Percentiles rank a stretch among this genome's conserved stretches.
These are phyloP conservation scores for Chiroxiphia lanceolata DNA, from an alignment of 2,797 vertebrate genomes.

Conservation along the genomic window DNA sequence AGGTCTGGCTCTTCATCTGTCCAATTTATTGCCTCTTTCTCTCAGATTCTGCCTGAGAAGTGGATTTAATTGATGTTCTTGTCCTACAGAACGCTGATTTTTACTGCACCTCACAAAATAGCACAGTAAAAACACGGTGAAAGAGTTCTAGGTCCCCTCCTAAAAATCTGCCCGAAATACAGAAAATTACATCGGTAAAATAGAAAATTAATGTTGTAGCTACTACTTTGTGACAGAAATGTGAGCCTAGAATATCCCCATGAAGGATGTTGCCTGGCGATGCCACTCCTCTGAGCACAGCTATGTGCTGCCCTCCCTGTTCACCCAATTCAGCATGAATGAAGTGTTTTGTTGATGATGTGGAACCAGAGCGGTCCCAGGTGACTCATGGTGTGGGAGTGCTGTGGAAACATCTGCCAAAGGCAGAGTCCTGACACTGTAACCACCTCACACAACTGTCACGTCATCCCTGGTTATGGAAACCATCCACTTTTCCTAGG, in stretches of 20 bases:
- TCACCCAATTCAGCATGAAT: constrained; percentile 45
- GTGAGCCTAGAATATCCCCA: background rate
- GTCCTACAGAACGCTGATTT: background rate
- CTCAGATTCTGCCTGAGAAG: background rate
- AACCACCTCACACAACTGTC: background rate
- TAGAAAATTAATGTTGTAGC: background rate
- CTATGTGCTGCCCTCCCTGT: constrained; percentile 10
- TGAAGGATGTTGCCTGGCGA: background rate
- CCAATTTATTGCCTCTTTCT: background rate
- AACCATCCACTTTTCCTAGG: background rate
- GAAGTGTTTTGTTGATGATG: background rate
- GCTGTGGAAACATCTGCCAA: background rate
- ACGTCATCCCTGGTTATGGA: background rate
- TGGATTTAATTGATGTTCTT: background rate
- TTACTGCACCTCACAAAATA: background rate
- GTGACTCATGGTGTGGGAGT: constrained; percentile 24
- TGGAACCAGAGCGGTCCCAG: constrained; percentile 22
- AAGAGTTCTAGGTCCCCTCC: background rate
- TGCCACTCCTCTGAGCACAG: background rate
- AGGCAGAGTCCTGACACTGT: background rate
- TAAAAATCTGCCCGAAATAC: background rate
- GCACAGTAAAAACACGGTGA: background rate
- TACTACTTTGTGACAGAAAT: background rate
- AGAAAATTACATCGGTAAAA: background rate
- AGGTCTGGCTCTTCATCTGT: background rate